Conservation (phyloP, 2,113 vertebrate genomes). For the Zingel zingel region DNA sequence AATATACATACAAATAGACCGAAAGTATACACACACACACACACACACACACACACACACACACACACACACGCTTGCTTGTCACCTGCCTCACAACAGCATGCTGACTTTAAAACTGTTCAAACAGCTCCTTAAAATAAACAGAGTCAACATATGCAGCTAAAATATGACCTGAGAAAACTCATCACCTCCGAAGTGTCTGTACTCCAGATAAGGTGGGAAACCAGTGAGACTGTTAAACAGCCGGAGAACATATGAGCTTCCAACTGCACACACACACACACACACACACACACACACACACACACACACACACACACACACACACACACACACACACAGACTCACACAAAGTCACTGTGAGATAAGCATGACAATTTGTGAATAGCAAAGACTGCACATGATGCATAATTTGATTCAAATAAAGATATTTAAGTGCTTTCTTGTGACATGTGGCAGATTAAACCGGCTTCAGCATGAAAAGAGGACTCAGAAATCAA, state of each 20-base stretch:
- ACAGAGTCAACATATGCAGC: slow-evolving; percentile 72
- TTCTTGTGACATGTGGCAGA: slow-evolving; percentile 74
- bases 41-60: slow-evolving; percentile 6
- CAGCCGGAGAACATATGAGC: slow-evolving; percentile 64
- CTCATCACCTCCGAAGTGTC: slow-evolving; percentile 65
- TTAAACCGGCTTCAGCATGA: slow-evolving; percentile 62
- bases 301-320: slow-evolving; percentile 22
- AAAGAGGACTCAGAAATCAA: slow-evolving; percentile 72
- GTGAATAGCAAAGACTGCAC: slow-evolving; percentile 52
- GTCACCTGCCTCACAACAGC: slow-evolving; percentile 35
- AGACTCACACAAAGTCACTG: slow-evolving; percentile 24
- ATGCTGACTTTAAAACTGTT: slow-evolving; percentile 49
- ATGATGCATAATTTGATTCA: slow-evolving; percentile 72
- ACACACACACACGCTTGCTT: slow-evolving; percentile 22
- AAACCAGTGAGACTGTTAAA: slow-evolving; percentile 59
- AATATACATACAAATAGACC: slow-evolving; percentile 20
- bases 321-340: slow-evolving; percentile 6
- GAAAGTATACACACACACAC: slow-evolving; percentile 1
- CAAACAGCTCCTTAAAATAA: slow-evolving; percentile 72
- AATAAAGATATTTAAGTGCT: slow-evolving; percentile 73
- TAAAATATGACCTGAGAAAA: slow-evolving; percentile 79
- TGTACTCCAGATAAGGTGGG: slow-evolving; percentile 49
- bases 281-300: neutral
- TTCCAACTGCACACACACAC: slow-evolving; percentile 17
- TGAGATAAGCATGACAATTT: slow-evolving; percentile 62